Evolutionary conservation across 2,797 vertebrate genomes (phyloP), one percentile per base, ranked within the genome.

Genomic region (Falco rusticolus): DNA sequence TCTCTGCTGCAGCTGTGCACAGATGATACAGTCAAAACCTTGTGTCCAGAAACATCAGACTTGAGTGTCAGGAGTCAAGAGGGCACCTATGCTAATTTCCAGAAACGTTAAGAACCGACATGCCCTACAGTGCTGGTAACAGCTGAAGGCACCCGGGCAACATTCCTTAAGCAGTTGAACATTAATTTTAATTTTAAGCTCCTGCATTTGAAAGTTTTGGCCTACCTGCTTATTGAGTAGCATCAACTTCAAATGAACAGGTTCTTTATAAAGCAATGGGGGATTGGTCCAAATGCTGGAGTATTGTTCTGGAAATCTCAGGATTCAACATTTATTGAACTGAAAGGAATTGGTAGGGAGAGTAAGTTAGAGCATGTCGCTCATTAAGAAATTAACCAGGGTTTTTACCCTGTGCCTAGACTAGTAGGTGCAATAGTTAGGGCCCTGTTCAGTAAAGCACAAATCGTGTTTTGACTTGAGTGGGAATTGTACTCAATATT

Each of bases 1-100:
- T 93, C 43, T 82, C 65, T 80, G 51, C 37, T 96, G n/a, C 75
- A 93, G 94, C 93, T 96, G 94, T 91, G 57, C 93, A 43, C 90
- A 90, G 91, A 90, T 88, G 81, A 95, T 45, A 33, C 33, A 83
- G 90, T 96, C 90, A 82, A 84, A 95, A 59, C 50, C 15, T 45
- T 66, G 16, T 50, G 80, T 84, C 90, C 89, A 84, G 90, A 95
- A 90, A 68, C 75, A 75, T 84, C 63, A 84, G 26, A 68, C 77
- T 66, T 75, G 51, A 81, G 54, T 93, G 85, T 89, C 63, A 66
- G 34, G 87, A 92, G 72, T 84, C 63, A 92, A 77, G 65, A 92
- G 51, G 71, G n/a, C 19, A 16, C 24, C 48, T 81, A 15, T 51
- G 56, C 7, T 63, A 56, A 87, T 96, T 91, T 91, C 65, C 72